Percentiles rank a stretch among this genome's conserved stretches.
Evolutionary conservation across 2,888 invertebrate species (phyloP).

Genomic region (Diaphora mendica): DNA sequence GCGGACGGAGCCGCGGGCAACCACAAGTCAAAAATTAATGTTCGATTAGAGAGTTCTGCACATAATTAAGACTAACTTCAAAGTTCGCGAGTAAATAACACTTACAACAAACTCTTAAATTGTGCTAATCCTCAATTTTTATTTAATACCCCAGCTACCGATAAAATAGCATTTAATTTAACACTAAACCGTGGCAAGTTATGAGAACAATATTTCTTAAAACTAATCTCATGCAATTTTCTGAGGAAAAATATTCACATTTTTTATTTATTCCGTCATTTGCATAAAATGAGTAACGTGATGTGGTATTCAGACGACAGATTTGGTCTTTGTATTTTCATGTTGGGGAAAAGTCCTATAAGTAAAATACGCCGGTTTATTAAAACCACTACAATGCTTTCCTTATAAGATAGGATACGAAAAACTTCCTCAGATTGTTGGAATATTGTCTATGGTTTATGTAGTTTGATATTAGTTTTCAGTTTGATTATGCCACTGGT

Average conservation of each 20-base stretch:
- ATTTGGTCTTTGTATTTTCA: conserved; percentile 9
- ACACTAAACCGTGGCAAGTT: conserved; percentile 36
- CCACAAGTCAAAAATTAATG: no score
- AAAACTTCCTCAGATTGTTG: not conserved
- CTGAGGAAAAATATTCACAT: conserved; percentile 41
- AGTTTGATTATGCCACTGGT: not conserved
- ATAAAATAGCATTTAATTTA: conserved; percentile 45
- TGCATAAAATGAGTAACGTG: conserved; percentile 44
- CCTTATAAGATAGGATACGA: not conserved
- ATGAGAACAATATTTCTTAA: conserved; percentile 46
- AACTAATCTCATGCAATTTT: conserved; percentile 51
- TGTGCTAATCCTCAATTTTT: conserved; percentile 8
- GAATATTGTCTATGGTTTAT: not conserved
- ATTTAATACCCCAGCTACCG: conserved; percentile 22
- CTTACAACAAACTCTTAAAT: not conserved
- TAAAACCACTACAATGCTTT: not conserved
- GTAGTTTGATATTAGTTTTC: not conserved
- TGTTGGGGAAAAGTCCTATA: not conserved
- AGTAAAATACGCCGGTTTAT: not conserved
- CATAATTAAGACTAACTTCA: not conserved
- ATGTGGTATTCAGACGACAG: conserved; percentile 35
- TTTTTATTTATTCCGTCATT: conserved; percentile 46
- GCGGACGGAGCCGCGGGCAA: no score
- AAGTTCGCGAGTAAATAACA: not conserved
- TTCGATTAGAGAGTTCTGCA: not conserved